These are phyloP conservation scores for Perdita meconis DNA, from an alignment of 2,888 invertebrate species.

Conservation along the genomic window DNA sequence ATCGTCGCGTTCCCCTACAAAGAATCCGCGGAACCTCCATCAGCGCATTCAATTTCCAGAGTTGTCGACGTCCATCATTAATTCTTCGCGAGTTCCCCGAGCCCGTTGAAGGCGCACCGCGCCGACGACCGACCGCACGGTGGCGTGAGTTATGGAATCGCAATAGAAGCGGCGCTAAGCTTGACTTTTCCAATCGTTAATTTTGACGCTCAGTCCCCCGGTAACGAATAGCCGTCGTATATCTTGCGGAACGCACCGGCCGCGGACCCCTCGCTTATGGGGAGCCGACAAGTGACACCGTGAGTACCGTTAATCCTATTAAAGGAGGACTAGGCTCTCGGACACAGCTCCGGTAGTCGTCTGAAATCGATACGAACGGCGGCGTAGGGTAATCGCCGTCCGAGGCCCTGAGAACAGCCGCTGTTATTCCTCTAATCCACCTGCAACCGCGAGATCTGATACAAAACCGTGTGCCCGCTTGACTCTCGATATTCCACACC, in stretches of 20 bases:
- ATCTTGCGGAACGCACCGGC: constrained; percentile 55
- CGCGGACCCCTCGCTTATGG: constrained; percentile 46
- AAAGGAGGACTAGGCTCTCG: constrained; percentile 68
- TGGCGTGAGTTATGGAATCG: constrained; percentile 63
- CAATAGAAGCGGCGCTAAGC: constrained; percentile 53
- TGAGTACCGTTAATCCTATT: constrained; percentile 70
- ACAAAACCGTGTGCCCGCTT: constrained; percentile 46
- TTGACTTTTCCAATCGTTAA: constrained; percentile 67
- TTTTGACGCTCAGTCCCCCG: constrained; percentile 62
- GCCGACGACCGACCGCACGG: constrained; percentile 26
- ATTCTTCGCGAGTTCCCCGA: constrained; percentile 9
- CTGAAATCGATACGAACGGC: constrained; percentile 64
- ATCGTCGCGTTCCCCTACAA: neutral
- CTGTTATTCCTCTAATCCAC: constrained; percentile 68
- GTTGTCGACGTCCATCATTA: constrained; percentile 23
- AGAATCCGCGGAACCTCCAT: neutral
- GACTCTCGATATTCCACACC: constrained; percentile 54
- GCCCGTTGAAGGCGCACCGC: constrained; percentile 11
- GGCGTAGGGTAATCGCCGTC: constrained; percentile 59
- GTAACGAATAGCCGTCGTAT: constrained; percentile 67
- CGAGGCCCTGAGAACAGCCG: constrained; percentile 56
- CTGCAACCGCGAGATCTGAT: constrained; percentile 62
- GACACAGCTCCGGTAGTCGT: constrained; percentile 63
- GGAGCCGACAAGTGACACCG: constrained; percentile 67
- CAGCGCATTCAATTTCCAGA: neutral